A percentile compares a stretch with the other conserved stretches of the same genome.
phyloP scores from a whole-genome alignment of 2,113 vertebrate species.

The Phyllopteryx taeniolatus region DNA sequence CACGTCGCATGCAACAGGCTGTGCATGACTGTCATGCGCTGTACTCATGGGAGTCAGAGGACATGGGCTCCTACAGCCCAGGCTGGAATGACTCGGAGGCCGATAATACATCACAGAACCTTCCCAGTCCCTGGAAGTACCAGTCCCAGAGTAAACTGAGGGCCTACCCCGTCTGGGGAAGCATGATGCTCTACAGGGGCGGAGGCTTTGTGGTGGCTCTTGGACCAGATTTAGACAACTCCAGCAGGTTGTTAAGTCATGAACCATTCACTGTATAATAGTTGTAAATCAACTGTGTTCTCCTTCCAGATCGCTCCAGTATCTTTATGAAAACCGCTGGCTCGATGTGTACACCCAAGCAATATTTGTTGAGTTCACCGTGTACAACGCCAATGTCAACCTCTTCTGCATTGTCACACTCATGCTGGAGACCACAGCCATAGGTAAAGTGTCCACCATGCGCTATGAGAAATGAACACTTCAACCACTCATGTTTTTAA shows the following conservation, averaged over 20 bases:
- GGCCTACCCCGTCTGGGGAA: constrained; percentile 82
- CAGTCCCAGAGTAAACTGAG: constrained; percentile 78
- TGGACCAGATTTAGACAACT: constrained; percentile 75
- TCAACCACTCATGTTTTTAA: neutral
- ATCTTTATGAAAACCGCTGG: constrained; percentile 86
- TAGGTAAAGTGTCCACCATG: constrained; percentile 70
- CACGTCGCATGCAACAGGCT: constrained; percentile 61
- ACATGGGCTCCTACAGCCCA: constrained; percentile 76
- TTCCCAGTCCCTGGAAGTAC: constrained; percentile 77
- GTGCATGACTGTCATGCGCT: constrained; percentile 70
- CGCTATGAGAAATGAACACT: neutral
- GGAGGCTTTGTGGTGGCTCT: constrained; percentile 86
- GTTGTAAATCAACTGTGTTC: neutral
- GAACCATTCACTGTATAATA: neutral
- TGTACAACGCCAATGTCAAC: constrained; percentile 95
- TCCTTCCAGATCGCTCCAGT: constrained; percentile 78
- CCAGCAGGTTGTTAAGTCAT: constrained; percentile 74
- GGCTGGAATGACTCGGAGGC: constrained; percentile 72
- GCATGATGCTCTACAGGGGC: constrained; percentile 80
- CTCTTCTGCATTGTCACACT: constrained; percentile 88
- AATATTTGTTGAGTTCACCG: constrained; percentile 89
- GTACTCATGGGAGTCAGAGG: constrained; percentile 85
- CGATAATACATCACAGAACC: constrained; percentile 50
- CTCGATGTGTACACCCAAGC: constrained; percentile 87
- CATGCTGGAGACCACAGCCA: constrained; percentile 84